Base-by-base conservation (phyloP, 2,888 invertebrate species). In the Gymnosoma rotundatum region DNA sequence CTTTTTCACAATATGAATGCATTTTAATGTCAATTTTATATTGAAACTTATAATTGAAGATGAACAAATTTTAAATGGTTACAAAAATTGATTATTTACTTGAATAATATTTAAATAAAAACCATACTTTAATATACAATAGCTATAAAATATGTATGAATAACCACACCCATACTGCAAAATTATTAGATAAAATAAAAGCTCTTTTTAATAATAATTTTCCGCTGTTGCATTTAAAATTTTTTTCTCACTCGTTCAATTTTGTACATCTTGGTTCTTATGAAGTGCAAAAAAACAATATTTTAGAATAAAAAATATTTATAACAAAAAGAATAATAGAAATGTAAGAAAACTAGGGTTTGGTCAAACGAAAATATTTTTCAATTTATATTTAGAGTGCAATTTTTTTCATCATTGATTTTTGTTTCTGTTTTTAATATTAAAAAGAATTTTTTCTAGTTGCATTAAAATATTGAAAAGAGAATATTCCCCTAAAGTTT, bases 341-440 rank as follows among this genome's bases (percentile, higher is more conserved):
- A 78, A 61, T 61, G 69, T 61, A 60, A 66, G 67, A 76, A 76
- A 67, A 52, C 38, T 32, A 61, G 78, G 78, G 78, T 78, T 78
- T 69, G 78, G 78, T 61, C 69, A 78, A 67, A 60, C 38, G n/a
- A 38, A 76, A 50, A 60, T 60, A 60, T 60, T 66, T 36, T 66
- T 36, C 48, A 14, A 16, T 66, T 50, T 50, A 25, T 36, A 32
- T n/a, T 56, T 32, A 32, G 32, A 32, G 32, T 32, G 32, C 7
- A 32, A 32, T 25, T 25, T 25, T 25, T 25, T 25, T 25, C 32
- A 32, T 6, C 25, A 21, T 63, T 66, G 5, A 50, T 76, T 42
- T 20, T 20, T 32, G 20, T 60, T 21, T 38, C 25, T 69, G 45
- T 38, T 58, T 58, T 60, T 48, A 50, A 20, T 50, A 25, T 42